Percentiles rank a stretch among this genome's conserved stretches.
Evolutionary conservation across 1,140 invertebrate species (phyloP).

Genomic region (Trichonephila clavata): DNA sequence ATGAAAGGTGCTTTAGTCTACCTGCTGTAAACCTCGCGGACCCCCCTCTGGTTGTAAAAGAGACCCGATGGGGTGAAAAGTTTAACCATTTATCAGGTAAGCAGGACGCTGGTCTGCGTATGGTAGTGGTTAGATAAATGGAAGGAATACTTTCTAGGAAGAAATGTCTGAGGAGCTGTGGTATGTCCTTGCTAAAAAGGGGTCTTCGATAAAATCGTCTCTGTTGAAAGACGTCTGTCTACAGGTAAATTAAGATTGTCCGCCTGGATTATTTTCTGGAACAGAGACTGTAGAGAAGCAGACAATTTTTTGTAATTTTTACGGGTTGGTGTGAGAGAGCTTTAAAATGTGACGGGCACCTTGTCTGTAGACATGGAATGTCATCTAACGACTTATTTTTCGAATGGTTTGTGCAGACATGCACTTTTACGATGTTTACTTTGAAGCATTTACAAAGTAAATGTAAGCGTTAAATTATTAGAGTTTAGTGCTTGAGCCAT

Average conservation of each 20-base stretch:
- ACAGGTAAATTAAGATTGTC: not conserved
- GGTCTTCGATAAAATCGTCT: not conserved
- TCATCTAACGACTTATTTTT: not conserved
- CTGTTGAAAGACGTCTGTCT: not conserved
- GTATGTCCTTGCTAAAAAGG: not conserved
- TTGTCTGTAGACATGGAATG: too few relatives aligned
- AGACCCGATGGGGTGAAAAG: not conserved
- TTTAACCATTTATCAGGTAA: not conserved
- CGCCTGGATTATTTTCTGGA: not conserved
- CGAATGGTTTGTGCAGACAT: too few relatives aligned
- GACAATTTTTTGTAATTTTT: not conserved
- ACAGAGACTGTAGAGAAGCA: too few relatives aligned
- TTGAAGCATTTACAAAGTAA: too few relatives aligned
- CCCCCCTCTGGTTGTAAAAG: not conserved
- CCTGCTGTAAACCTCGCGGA: not conserved
- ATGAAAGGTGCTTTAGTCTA: not conserved
- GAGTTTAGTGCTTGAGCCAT: too few relatives aligned
- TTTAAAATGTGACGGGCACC: too few relatives aligned
- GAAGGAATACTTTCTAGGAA: not conserved
- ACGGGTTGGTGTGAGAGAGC: not conserved
- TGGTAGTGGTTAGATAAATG: not conserved
- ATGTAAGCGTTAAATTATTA: too few relatives aligned
- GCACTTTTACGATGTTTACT: too few relatives aligned
- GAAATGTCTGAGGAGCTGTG: not conserved
- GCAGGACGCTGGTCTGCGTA: not conserved